Evolutionary conservation across 2,113 vertebrate species (phyloP).

Genomic region (Oryzias woworae): DNA sequence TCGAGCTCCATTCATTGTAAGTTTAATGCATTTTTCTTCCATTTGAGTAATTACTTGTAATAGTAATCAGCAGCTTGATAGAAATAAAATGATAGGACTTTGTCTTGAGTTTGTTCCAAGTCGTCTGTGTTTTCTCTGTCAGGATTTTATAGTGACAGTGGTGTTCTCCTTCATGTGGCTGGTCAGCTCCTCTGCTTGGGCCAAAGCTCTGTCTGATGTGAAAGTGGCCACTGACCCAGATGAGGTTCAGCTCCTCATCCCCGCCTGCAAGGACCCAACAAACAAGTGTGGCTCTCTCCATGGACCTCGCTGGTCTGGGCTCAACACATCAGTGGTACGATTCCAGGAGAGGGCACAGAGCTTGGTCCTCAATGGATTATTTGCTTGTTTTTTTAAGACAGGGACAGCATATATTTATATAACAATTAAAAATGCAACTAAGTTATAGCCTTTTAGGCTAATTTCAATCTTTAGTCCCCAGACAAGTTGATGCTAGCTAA

Average conservation of each 20-base stretch:
- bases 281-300: constrained; percentile 90
- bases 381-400: no score
- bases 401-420: no score
- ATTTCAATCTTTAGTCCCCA: no score
- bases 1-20: constrained; percentile 91
- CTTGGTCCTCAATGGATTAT: no score
- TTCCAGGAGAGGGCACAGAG: not conserved
- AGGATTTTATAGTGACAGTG: constrained; percentile 97
- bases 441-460: no score
- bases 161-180: constrained; percentile 99
- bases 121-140: constrained; percentile 5
- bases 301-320: constrained; percentile 91
- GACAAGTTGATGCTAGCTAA: no score
- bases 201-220: constrained; percentile 95
- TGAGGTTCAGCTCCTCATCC: constrained; percentile 88
- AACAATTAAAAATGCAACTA: no score
- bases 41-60: not conserved
- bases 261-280: constrained; percentile 89
- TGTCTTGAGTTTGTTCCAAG: not conserved
- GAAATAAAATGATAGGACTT: not conserved
- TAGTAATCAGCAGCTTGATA: not conserved
- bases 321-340: constrained; percentile 96
- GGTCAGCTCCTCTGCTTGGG: constrained; percentile 96
- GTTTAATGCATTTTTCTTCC: constrained; percentile 48
- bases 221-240: constrained; percentile 91